Evolutionary conservation across 2,888 invertebrate species (phyloP).

Genomic region (Lathronympha strigana): DNA sequence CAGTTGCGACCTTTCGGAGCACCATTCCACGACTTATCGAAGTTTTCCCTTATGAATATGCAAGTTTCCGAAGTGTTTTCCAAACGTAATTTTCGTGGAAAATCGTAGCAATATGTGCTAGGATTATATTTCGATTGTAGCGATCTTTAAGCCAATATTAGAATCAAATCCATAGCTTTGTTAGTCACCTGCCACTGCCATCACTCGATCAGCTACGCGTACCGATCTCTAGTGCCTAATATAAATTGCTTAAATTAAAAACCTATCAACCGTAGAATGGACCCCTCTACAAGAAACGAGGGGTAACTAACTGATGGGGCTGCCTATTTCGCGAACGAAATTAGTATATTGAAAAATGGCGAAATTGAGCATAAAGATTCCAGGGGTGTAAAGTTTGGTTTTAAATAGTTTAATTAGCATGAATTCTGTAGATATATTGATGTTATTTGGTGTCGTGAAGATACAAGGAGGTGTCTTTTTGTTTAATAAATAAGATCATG

Average conservation of each 20-base stretch:
- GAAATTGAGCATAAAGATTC: background rate
- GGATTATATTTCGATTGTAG: background rate
- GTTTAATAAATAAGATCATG: too few relatives aligned
- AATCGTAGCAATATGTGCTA: too few relatives aligned
- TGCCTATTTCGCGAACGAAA: conserved; percentile 44
- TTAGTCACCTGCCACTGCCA: background rate
- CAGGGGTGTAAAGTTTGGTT: background rate
- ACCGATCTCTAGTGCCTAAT: conserved; percentile 11
- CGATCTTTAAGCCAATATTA: background rate
- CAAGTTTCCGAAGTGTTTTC: too few relatives aligned
- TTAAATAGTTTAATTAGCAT: conserved; percentile 5
- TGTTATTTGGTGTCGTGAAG: too few relatives aligned
- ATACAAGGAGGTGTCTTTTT: too few relatives aligned
- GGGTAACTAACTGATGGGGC: conserved; percentile 47
- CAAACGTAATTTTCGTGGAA: too few relatives aligned
- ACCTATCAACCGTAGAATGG: conserved; percentile 19
- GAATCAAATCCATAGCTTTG: background rate
- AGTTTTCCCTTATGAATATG: too few relatives aligned
- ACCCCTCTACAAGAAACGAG: conserved; percentile 13
- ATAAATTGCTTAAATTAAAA: conserved; percentile 33
- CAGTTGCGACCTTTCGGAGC: too few relatives aligned
- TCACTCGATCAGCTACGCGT: background rate
- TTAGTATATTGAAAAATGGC: conserved; percentile 50
- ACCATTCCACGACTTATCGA: too few relatives aligned
- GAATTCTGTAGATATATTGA: background rate